These are phyloP conservation scores for Druceiella hillmani DNA, from an alignment of 2,888 invertebrate genomes.

Conservation along the genomic window DNA sequence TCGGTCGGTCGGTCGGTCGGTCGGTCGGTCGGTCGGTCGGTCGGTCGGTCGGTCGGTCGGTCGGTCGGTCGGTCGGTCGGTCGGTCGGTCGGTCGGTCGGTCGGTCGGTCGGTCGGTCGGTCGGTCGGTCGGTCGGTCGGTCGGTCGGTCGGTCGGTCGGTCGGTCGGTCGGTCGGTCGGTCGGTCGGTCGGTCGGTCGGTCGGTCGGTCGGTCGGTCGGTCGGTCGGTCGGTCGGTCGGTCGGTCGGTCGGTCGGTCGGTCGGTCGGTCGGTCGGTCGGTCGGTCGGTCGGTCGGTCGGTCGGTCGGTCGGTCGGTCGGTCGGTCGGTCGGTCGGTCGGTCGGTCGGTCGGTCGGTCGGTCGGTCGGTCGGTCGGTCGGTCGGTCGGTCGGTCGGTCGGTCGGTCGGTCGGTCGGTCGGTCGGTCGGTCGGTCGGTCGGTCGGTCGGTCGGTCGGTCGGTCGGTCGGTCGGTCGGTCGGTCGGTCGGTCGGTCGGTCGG, in stretches of 20 bases:
- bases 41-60: slow-evolving; percentile 1
- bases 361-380: not conserved
- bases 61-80: not conserved
- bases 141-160: slow-evolving; percentile 1
- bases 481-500: not conserved
- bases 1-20: not conserved
- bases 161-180: not conserved
- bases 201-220: not conserved
- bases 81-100: not conserved
- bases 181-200: slow-evolving; percentile 1
- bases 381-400: slow-evolving; percentile 1
- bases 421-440: not conserved
- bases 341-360: slow-evolving; percentile 1
- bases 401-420: slow-evolving; percentile 1
- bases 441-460: slow-evolving; percentile 1
- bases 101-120: not conserved
- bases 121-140: slow-evolving; percentile 1
- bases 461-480: slow-evolving; percentile 1
- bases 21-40: slow-evolving; percentile 1
- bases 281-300: slow-evolving; percentile 1
- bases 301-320: slow-evolving; percentile 1
- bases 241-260: not conserved
- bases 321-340: not conserved
- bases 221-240: slow-evolving; percentile 1
- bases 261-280: not conserved